Conservation (phyloP, 92 coral and sea anemone species). For the Hydrozoanthus gracilis region DNA sequence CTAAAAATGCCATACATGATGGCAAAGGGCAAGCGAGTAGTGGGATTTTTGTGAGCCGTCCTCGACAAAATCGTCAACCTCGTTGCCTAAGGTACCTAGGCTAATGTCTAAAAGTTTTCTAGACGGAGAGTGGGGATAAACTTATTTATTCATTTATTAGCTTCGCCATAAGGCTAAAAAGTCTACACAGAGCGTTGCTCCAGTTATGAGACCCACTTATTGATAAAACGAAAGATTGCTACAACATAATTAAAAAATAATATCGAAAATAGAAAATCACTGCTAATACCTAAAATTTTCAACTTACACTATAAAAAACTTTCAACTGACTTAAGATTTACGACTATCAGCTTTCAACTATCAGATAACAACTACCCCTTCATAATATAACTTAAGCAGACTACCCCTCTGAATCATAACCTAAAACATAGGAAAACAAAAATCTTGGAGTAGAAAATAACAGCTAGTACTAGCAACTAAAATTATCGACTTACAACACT, state of each 20-base stretch:
- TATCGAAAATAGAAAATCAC: too few relatives aligned
- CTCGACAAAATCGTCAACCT: too few relatives aligned
- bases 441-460: background rate
- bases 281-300: too few relatives aligned
- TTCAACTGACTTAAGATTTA: background rate
- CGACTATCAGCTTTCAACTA: too few relatives aligned
- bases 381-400: conserved; percentile 5
- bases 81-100: too few relatives aligned
- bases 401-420: conserved; percentile 17
- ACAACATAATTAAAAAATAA: background rate
- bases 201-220: conserved; percentile 21
- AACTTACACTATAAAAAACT: conserved; percentile 4
- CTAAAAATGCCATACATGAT: too few relatives aligned
- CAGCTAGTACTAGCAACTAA: too few relatives aligned
- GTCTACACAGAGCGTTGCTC: background rate
- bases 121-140: too few relatives aligned
- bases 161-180: background rate
- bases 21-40: too few relatives aligned
- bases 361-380: background rate
- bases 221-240: background rate
- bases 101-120: too few relatives aligned
- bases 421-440: background rate
- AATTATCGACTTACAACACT: too few relatives aligned
- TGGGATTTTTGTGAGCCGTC: too few relatives aligned
- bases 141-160: background rate